Base-by-base conservation (phyloP, 2,888 invertebrate species). In the Sinelater perroti region DNA sequence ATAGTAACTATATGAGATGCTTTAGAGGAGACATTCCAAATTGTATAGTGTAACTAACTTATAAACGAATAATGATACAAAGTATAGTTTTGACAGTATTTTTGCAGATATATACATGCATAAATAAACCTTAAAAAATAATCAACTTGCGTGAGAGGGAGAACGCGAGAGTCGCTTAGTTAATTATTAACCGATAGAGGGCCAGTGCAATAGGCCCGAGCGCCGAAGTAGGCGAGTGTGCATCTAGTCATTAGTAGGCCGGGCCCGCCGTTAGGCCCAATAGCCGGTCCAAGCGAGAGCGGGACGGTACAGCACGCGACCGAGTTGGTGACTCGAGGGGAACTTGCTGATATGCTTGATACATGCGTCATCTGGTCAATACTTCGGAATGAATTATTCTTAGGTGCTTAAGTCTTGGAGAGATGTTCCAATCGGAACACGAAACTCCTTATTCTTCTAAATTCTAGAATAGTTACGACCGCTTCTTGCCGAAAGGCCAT, bases 11-110 rank as follows among this genome's bases (percentile, higher is more conserved):
- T 24, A 17, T 17, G 16, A 44, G 16, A 33, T 3, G 14, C 6
- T 13, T 14, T 7, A 33, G 16, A 33, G 16, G 36, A 38, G 24
- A 60, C 54, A 60, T 61, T 56, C 54, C 55, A 57, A 54, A 56
- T 55, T 62, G 61, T 67, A 67, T 67, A 68, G 57, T 65, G 61
- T 62, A 62, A 57, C n/a, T n/a, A n/a, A n/a, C 59, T 63, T 58
- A 61, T 49, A 57, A 56, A 61, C 40, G 57, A 56, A 56, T 13
- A 33, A 33, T 10, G 10, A 13, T 52, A 71, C 71, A 71, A 72
- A 73, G 68, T 71, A 74, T 77, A 76, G 75, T 76, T 76, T 70
- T 72, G 76, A 75, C 77, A 74, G 77, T 78, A 78, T 78, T 78
- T 78, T 78, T 78, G 75, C 78, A 78, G 75, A 72, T 70, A 70